Percentiles rank a stretch among this genome's conserved stretches.
phyloP scores from a whole-genome alignment of 2,113 vertebrate genomes.

The Leptosomus discolor region DNA sequence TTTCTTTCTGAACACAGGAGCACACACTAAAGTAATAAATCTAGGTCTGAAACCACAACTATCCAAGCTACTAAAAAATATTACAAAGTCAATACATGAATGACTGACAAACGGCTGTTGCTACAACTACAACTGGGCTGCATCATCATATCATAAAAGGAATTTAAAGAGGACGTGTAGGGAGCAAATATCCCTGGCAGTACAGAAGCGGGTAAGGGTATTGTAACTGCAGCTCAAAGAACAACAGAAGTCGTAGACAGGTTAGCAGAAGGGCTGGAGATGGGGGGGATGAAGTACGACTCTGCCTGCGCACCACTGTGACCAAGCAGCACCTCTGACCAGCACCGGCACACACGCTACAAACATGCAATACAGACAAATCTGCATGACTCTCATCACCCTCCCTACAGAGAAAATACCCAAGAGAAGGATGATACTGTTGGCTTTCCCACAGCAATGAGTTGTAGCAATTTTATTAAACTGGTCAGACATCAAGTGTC shows the following conservation, averaged over 20 bases:
- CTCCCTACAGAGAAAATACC: background rate
- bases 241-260: background rate
- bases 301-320: fast-evolving
- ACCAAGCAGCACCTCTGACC: background rate
- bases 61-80: background rate
- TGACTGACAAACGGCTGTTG: background rate
- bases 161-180: background rate
- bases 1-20: background rate
- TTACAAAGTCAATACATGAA: background rate
- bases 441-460: background rate
- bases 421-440: background rate
- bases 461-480: background rate
- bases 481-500: background rate
- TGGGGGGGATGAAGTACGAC: fast-evolving
- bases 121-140: background rate
- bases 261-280: background rate
- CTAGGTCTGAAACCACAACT: background rate
- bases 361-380: background rate
- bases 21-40: background rate
- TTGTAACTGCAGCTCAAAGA: background rate
- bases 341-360: background rate
- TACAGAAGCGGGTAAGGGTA: background rate
- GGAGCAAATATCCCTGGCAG: background rate
- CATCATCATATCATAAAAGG: background rate
- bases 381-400: no score